These are phyloP conservation scores for Pleuronectes platessa DNA, from an alignment of 2,113 vertebrate species.

Conservation along the genomic window DNA sequence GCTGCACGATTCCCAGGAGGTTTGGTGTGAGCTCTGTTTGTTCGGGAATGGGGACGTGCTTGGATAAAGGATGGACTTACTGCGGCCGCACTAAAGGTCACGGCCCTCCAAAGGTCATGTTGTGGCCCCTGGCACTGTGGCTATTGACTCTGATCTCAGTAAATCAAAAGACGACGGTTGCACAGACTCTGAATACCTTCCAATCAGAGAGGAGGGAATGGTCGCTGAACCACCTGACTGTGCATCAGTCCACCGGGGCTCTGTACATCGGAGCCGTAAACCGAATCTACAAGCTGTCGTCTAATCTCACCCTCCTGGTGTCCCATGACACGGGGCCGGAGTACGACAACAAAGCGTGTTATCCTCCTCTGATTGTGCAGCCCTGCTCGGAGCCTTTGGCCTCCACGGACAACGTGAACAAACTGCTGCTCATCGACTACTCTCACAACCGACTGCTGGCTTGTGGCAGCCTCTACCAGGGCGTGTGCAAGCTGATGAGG, in stretches of 20 bases:
- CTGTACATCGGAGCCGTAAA: constrained; percentile 94
- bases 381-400: constrained; percentile 91
- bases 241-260: constrained; percentile 88
- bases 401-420: constrained; percentile 94
- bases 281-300: constrained; percentile 92
- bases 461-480: constrained; percentile 96
- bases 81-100: constrained; percentile 61
- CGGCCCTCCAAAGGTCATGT: constrained; percentile 62
- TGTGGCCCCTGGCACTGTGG: constrained; percentile 78
- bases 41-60: constrained; percentile 84
- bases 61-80: constrained; percentile 76
- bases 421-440: constrained; percentile 93
- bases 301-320: constrained; percentile 91
- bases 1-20: constrained; percentile 37
- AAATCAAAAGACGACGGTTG: constrained; percentile 64
- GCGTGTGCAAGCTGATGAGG: constrained; percentile 94
- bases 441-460: constrained; percentile 93
- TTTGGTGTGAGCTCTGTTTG: constrained; percentile 20
- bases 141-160: constrained; percentile 80
- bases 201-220: constrained; percentile 91
- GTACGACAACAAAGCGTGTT: constrained; percentile 96
- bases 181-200: constrained; percentile 84
- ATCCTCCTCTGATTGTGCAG: constrained; percentile 95
- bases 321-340: constrained; percentile 94
- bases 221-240: constrained; percentile 92